Percentiles rank a stretch among this genome's conserved stretches.
Conservation (phyloP, 2,888 invertebrate species). For the Megalurothrips usitatus region DNA sequence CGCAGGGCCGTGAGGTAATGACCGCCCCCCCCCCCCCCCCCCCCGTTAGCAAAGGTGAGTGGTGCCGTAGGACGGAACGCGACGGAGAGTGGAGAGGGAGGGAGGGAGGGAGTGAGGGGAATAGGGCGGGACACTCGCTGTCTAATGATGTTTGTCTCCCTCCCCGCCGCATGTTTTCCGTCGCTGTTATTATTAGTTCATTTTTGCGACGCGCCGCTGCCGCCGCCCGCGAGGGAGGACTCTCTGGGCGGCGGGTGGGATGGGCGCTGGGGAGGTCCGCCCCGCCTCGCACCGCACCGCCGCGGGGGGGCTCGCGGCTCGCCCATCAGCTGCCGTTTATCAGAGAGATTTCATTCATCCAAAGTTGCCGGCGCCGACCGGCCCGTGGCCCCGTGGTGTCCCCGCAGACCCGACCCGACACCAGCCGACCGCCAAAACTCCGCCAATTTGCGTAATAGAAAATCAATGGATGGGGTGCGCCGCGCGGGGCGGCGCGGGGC, state of each 20-base stretch:
- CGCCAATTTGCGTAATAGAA: conserved; percentile 6
- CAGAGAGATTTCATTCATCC: too few species aligned
- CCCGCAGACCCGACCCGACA: background rate
- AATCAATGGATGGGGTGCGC: background rate
- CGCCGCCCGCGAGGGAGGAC: too few species aligned
- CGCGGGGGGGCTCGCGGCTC: too few species aligned
- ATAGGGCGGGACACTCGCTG: background rate
- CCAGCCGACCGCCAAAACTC: background rate
- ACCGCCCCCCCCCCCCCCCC: too few species aligned
- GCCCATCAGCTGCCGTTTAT: too few species aligned
- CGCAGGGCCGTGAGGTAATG: background rate
- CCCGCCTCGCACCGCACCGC: background rate
- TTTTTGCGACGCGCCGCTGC: background rate
- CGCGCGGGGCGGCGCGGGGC: background rate
- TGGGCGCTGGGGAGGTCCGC: too few species aligned
- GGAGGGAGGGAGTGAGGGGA: too few species aligned
- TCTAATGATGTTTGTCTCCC: background rate
- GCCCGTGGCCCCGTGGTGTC: background rate
- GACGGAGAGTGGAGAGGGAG: too few species aligned
- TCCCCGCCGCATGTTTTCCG: too few species aligned
- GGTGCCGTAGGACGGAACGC: background rate
- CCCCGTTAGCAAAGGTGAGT: background rate
- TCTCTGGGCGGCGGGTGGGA: too few species aligned
- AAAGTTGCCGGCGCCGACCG: background rate
- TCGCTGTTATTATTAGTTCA: background rate